phyloP scores from a whole-genome alignment of 2,888 invertebrate species.

The Metallyticus violacea region DNA sequence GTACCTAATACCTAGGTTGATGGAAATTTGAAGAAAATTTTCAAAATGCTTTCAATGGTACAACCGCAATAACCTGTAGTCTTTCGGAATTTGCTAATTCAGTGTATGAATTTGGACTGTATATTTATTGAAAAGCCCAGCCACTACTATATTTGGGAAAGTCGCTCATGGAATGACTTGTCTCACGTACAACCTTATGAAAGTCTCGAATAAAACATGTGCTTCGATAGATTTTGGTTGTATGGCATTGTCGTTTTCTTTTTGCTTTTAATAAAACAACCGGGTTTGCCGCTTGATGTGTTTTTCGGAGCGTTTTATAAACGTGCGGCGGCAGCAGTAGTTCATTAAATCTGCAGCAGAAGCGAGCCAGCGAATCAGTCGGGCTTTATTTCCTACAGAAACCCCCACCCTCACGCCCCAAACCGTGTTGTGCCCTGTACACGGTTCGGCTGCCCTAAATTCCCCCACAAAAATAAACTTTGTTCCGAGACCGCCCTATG shows the following conservation, averaged over 20 bases:
- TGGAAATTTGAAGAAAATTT: no score
- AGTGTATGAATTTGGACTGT: no score
- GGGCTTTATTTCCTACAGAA: no score
- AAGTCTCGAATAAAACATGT: background rate
- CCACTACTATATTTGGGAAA: no score
- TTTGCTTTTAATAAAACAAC: background rate
- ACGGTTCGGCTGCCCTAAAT: constrained; percentile 20
- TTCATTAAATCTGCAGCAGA: background rate
- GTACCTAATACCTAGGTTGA: no score
- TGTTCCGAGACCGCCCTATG: background rate
- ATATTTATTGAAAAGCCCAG: no score
- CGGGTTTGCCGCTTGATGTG: background rate
- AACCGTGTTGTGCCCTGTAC: background rate
- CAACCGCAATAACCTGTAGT: no score
- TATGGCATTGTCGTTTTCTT: background rate
- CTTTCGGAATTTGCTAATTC: no score
- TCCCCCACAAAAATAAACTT: constrained; percentile 22
- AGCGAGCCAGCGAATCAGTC: background rate
- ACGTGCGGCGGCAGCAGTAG: background rate
- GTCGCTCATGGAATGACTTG: background rate
- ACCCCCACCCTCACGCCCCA: background rate
- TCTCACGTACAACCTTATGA: background rate
- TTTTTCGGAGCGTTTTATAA: background rate
- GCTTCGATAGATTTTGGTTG: background rate
- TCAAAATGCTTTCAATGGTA: no score